Evolutionary conservation across 1,140 invertebrate genomes (phyloP).

Genomic region (Drosophila bocqueti): DNA sequence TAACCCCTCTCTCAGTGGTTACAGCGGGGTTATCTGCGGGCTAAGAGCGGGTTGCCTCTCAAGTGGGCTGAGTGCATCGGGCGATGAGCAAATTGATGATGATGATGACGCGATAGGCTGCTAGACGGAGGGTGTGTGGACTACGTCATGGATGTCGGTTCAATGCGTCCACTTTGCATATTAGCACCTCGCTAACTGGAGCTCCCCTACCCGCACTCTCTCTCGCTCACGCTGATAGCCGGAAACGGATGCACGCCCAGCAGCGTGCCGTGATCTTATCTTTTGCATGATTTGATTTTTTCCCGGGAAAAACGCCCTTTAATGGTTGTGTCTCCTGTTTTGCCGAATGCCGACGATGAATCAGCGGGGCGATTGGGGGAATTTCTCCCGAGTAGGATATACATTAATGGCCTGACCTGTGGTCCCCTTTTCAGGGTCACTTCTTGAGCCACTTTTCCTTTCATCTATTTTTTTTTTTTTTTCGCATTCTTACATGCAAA

Average conservation of each 20-base stretch:
- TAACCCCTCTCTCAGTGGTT: constrained; percentile 30
- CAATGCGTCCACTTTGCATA: constrained; percentile 65
- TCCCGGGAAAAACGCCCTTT: constrained; percentile 70
- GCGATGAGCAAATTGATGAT: constrained; percentile 63
- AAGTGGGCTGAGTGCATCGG: constrained; percentile 61
- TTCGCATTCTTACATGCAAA: constrained; percentile 66
- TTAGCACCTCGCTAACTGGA: constrained; percentile 73
- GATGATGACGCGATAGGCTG: constrained; percentile 35
- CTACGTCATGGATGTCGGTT: constrained; percentile 56
- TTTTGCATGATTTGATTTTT: constrained; percentile 58
- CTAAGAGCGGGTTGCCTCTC: constrained; percentile 3
- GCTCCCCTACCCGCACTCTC: constrained; percentile 4
- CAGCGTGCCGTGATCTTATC: constrained; percentile 65
- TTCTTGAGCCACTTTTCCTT: constrained; percentile 50
- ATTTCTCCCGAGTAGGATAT: constrained; percentile 31
- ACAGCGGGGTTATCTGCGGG: constrained; percentile 7
- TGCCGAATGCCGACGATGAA: constrained; percentile 20
- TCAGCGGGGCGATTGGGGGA: constrained; percentile 46
- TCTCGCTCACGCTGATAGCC: constrained; percentile 2
- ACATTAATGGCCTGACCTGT: not conserved
- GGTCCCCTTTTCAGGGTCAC: constrained; percentile 43
- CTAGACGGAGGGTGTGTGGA: constrained; percentile 34
- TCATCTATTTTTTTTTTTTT: not conserved
- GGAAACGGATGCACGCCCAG: constrained; percentile 71
- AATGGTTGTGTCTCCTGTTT: constrained; percentile 56